Conservation (phyloP, 2,113 vertebrate genomes). For the Thymallus thymallus region DNA sequence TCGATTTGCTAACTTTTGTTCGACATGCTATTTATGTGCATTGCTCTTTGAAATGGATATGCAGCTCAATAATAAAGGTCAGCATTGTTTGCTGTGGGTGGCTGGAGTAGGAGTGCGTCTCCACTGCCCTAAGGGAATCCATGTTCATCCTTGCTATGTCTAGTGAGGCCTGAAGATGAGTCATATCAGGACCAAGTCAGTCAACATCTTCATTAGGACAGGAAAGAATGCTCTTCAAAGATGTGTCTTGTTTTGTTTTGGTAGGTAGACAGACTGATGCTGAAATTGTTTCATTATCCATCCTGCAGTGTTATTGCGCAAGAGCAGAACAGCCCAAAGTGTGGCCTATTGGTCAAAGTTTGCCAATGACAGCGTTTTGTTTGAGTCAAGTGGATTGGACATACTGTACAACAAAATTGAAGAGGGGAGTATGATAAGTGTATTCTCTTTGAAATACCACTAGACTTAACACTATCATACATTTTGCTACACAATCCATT, state of each 20-base stretch:
- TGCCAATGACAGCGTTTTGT: no score
- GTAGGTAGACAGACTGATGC: no score
- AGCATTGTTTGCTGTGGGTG: not conserved
- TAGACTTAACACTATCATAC: no score
- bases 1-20: slow-evolving; percentile 13
- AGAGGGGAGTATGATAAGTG: no score
- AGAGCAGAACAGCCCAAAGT: not conserved
- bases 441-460: no score
- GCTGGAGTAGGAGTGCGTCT: not conserved
- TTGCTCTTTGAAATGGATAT: slow-evolving; percentile 6
- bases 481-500: no score
- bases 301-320: not conserved
- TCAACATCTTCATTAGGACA: not conserved
- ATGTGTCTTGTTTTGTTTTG: not conserved
- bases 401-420: no score
- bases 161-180: not conserved
- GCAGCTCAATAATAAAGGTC: slow-evolving; percentile 19
- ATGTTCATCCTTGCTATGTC: not conserved
- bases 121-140: not conserved
- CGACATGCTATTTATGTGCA: slow-evolving; percentile 22
- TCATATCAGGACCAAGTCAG: not conserved
- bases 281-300: not conserved
- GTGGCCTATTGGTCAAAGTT: no score
- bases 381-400: no score
- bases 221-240: not conserved